These are phyloP conservation scores for Nomada hirtipes DNA, from an alignment of 2,888 invertebrate species.

Conservation along the genomic window DNA sequence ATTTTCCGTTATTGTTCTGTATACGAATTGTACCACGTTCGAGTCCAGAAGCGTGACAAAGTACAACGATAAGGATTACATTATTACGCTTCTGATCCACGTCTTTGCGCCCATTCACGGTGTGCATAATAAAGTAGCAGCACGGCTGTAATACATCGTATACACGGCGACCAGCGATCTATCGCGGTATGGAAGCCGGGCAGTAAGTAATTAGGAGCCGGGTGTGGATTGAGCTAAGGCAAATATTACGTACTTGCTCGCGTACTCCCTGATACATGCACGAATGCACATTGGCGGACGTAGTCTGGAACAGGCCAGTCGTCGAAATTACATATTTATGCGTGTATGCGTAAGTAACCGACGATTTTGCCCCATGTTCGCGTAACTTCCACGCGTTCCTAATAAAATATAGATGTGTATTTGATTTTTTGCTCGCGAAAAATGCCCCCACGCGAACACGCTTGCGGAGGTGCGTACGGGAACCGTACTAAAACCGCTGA, in stretches of 20 bases:
- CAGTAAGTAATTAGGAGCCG: slow-evolving; percentile 80
- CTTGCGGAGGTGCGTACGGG: not conserved
- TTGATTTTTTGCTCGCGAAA: slow-evolving; percentile 43
- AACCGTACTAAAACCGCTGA: slow-evolving; percentile 25
- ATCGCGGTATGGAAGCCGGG: slow-evolving; percentile 69
- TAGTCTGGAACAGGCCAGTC: slow-evolving; percentile 61
- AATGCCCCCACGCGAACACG: not conserved
- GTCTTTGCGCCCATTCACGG: slow-evolving; percentile 54
- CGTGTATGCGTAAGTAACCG: slow-evolving; percentile 63
- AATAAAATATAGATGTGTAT: slow-evolving; percentile 48
- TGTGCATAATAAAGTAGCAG: slow-evolving; percentile 67
- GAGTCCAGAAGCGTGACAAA: slow-evolving; percentile 3
- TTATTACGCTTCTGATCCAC: slow-evolving; percentile 33
- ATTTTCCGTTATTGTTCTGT: not conserved
- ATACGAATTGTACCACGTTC: not conserved
- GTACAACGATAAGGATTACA: slow-evolving; percentile 27
- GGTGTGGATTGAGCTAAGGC: slow-evolving; percentile 79
- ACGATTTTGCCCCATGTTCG: slow-evolving; percentile 37
- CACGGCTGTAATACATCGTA: slow-evolving; percentile 59
- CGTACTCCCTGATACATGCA: slow-evolving; percentile 68
- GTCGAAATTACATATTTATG: slow-evolving; percentile 67
- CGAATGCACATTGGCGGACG: slow-evolving; percentile 70
- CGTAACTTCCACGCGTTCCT: slow-evolving; percentile 41
- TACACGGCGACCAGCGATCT: slow-evolving; percentile 64
- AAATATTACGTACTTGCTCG: slow-evolving; percentile 77